Conservation (phyloP, 2,113 vertebrate genomes). For the Ahaetulla prasina region DNA sequence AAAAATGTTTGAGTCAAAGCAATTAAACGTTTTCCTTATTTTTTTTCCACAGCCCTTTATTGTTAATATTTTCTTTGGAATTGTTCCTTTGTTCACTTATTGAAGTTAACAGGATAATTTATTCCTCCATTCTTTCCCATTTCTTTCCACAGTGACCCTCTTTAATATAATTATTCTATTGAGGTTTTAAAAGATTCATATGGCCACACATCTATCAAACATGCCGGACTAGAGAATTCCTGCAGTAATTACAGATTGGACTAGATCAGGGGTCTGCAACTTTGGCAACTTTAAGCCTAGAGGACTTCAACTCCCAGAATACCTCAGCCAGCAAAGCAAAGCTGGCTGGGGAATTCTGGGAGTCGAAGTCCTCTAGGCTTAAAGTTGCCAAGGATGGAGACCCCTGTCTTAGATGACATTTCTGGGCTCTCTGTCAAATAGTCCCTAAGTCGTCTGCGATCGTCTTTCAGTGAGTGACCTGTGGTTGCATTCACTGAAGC, state of each 20-base stretch:
- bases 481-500: background rate
- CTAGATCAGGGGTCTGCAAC: no score
- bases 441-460: background rate
- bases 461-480: background rate
- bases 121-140: background rate
- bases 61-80: background rate
- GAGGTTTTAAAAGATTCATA: background rate
- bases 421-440: background rate
- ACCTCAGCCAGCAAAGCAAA: no score
- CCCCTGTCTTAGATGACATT: background rate
- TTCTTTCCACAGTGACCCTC: background rate
- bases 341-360: no score
- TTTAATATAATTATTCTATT: background rate
- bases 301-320: no score
- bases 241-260: no score
- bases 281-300: no score
- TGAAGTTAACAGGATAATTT: background rate
- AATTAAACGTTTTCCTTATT: background rate
- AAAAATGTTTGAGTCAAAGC: background rate
- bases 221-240: no score
- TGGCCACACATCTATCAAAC: background rate
- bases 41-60: background rate
- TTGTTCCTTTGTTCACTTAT: background rate
- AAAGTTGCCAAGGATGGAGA: no score
- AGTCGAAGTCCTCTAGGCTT: no score